Evolutionary conservation across 2,797 vertebrate genomes (phyloP).

Genomic region (Glossophaga mutica): DNA sequence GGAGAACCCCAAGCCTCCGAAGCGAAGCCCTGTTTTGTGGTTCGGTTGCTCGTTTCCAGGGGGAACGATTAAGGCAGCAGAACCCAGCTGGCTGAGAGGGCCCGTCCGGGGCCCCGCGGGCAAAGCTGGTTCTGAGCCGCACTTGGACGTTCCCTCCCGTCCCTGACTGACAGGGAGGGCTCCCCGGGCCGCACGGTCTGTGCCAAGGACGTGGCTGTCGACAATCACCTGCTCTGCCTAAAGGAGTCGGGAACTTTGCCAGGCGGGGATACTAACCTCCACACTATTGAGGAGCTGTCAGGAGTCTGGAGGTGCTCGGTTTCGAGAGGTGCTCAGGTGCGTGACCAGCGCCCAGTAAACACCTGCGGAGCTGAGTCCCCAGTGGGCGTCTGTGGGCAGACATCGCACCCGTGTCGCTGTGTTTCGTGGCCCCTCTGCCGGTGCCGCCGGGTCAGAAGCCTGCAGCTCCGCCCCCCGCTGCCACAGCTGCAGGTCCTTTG

Average conservation of each 20-base stretch:
- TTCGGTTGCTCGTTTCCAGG: not conserved
- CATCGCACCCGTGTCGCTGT: fast-evolving
- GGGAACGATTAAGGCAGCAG: not conserved
- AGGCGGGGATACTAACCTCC: no score
- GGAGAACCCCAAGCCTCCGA: not conserved
- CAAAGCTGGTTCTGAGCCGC: not conserved
- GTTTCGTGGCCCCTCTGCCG: not conserved
- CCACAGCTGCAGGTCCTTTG: not conserved
- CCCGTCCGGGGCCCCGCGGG: not conserved
- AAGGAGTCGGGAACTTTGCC: not conserved
- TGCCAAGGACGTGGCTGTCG: not conserved
- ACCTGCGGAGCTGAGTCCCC: not conserved
- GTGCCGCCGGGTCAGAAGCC: no score
- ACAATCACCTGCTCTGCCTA: not conserved
- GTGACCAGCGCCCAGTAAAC: not conserved
- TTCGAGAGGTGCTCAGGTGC: not conserved
- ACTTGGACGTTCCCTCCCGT: not conserved
- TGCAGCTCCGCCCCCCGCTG: no score
- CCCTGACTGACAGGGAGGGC: no score
- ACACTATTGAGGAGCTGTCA: no score
- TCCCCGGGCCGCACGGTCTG: not conserved
- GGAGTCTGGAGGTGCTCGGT: not conserved
- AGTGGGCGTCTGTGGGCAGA: not conserved
- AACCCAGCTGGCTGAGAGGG: not conserved
- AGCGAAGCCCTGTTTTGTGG: not conserved